Conservation (phyloP, 2,888 invertebrate species). For the Laspeyria flexula region DNA sequence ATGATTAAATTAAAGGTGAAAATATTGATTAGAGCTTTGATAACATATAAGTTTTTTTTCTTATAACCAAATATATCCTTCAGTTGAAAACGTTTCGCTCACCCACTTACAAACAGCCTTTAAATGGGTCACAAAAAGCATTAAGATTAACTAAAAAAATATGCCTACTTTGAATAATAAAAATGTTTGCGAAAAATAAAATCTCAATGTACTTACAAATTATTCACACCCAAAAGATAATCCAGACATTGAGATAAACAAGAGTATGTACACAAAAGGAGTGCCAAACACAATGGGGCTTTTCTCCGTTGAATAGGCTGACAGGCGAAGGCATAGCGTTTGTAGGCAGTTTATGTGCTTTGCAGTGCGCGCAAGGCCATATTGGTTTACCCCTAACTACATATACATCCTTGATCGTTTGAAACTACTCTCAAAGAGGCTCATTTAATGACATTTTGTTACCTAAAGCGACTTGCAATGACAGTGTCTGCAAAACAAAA, state of each 20-base stretch:
- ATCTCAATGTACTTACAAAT: constrained; percentile 27
- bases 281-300: constrained; percentile 64
- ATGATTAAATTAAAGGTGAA: too few relatives aligned
- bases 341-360: constrained; percentile 67
- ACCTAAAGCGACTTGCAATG: too few relatives aligned
- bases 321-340: constrained; percentile 66
- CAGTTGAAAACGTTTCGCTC: too few relatives aligned
- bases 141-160: neutral
- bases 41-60: too few relatives aligned
- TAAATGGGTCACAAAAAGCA: neutral
- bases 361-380: constrained; percentile 47
- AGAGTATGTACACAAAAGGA: constrained; percentile 60
- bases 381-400: constrained; percentile 46
- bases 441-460: too few relatives aligned
- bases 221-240: constrained; percentile 47
- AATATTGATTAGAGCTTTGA: too few relatives aligned
- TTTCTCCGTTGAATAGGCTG: constrained; percentile 58
- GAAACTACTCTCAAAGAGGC: constrained; percentile 18
- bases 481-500: too few relatives aligned
- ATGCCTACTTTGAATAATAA: neutral
- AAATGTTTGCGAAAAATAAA: constrained; percentile 29
- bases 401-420: constrained; percentile 32
- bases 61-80: too few relatives aligned
- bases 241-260: constrained; percentile 52
- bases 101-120: too few relatives aligned